Percentiles rank a stretch among this genome's conserved stretches.
phyloP scores from a whole-genome alignment of 2,113 vertebrate genomes.

The Istiophorus platypterus region DNA sequence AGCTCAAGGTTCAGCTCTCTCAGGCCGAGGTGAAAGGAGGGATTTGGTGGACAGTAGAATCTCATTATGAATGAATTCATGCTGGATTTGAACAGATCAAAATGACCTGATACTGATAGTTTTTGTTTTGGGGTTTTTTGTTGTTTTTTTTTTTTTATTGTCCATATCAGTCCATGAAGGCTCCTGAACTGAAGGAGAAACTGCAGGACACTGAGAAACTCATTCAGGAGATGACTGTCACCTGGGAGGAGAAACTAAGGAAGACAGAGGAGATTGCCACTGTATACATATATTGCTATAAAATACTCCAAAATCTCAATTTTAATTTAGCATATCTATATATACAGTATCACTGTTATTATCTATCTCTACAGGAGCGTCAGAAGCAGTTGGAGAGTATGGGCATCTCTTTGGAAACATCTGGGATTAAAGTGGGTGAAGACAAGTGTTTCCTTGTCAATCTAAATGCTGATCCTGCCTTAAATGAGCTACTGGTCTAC shows the following conservation, averaged over 20 bases:
- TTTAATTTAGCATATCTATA: not conserved
- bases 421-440: conserved; percentile 98
- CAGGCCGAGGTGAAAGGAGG: conserved; percentile 91
- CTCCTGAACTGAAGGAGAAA: conserved; percentile 97
- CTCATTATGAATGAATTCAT: not conserved
- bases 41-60: not conserved
- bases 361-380: conserved; percentile 87
- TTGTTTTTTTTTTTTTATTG: not conserved
- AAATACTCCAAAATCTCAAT: not conserved
- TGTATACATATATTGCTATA: conserved; percentile 79
- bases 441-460: conserved; percentile 98
- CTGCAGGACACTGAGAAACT: conserved; percentile 98
- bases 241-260: conserved; percentile 97
- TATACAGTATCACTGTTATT: not conserved
- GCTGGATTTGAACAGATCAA: not conserved
- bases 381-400: conserved; percentile 98
- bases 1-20: conserved; percentile 93
- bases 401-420: conserved; percentile 98
- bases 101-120: not conserved
- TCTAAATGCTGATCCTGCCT: conserved; percentile 96
- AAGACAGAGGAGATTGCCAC: conserved; percentile 99
- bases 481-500: conserved; percentile 97
- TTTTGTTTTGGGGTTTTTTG: not conserved
- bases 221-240: conserved; percentile 96
- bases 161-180: conserved; percentile 92